Percentiles rank a stretch among this genome's conserved stretches.
Evolutionary conservation across 2,888 invertebrate genomes (phyloP).

Genomic region (Caenorhabditis sp.): DNA sequence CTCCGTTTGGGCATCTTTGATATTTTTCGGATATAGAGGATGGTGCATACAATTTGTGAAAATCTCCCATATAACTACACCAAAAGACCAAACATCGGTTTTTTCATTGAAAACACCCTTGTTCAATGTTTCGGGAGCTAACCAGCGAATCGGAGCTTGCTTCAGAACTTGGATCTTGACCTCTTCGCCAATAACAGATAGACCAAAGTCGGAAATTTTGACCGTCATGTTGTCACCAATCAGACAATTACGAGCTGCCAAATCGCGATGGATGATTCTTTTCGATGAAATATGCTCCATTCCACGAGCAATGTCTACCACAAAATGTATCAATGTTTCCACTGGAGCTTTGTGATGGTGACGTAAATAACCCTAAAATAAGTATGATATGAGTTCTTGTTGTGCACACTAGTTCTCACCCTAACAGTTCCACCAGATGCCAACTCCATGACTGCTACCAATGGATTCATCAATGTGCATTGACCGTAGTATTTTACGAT

Average conservation of each 20-base stretch:
- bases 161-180: constrained; percentile 13
- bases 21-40: not conserved
- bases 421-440: not conserved
- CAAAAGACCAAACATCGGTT: constrained; percentile 11
- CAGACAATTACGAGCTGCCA: constrained; percentile 35
- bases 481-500: not conserved
- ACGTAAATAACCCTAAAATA: not conserved
- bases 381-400: no score
- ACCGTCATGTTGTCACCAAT: constrained; percentile 1
- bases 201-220: constrained; percentile 50
- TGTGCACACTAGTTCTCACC: not conserved
- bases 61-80: constrained; percentile 5
- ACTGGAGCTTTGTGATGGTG: not conserved
- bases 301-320: not conserved
- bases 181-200: constrained; percentile 20
- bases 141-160: constrained; percentile 7
- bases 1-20: not conserved
- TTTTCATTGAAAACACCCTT: constrained; percentile 7
- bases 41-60: not conserved
- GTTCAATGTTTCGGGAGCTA: constrained; percentile 4
- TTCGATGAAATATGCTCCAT: constrained; percentile 3
- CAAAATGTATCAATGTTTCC: not conserved
- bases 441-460: constrained; percentile 4
- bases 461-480: not conserved
- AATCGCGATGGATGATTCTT: constrained; percentile 27